Evolutionary conservation across 2,888 invertebrate genomes (phyloP).

Genomic region (Coenonympha arcania): DNA sequence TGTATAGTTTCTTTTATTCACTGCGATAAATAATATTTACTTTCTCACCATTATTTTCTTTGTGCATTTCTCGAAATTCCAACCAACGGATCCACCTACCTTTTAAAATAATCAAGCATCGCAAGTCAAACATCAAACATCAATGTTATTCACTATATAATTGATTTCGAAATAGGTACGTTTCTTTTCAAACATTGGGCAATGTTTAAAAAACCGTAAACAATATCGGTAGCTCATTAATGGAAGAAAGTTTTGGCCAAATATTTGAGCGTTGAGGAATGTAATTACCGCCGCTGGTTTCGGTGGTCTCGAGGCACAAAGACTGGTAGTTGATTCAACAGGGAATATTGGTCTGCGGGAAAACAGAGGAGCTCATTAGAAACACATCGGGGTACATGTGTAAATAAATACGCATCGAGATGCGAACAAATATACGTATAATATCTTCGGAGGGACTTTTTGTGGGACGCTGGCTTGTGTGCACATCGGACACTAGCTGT

Average conservation of each 20-base stretch:
- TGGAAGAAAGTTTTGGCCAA: conserved; percentile 66
- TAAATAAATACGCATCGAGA: conserved; percentile 61
- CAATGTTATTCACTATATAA: conserved; percentile 2
- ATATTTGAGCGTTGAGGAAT: conserved; percentile 65
- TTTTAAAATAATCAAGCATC: conserved; percentile 3
- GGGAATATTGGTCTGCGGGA: conserved; percentile 47
- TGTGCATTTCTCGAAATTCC: conserved; percentile 53
- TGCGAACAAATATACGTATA: conserved; percentile 55
- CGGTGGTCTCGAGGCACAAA: conserved; percentile 50
- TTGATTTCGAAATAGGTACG: conserved; percentile 3
- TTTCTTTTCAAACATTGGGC: conserved; percentile 42
- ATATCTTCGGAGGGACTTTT: conserved; percentile 53
- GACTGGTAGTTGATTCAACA: conserved; percentile 68
- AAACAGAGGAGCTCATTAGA: conserved; percentile 60
- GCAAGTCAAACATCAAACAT: conserved; percentile 22
- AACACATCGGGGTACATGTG: conserved; percentile 65
- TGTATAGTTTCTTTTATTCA: conserved; percentile 8
- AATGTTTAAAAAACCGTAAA: conserved; percentile 51
- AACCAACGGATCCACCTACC: conserved; percentile 28
- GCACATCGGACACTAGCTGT: conserved; percentile 21
- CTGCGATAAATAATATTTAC: conserved; percentile 40
- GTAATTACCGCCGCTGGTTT: conserved; percentile 55
- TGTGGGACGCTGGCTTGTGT: conserved; percentile 21
- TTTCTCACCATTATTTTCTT: conserved; percentile 57
- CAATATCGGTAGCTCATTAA: conserved; percentile 70